phyloP scores from a whole-genome alignment of 2,888 invertebrate genomes.

The Crematogaster levior region DNA sequence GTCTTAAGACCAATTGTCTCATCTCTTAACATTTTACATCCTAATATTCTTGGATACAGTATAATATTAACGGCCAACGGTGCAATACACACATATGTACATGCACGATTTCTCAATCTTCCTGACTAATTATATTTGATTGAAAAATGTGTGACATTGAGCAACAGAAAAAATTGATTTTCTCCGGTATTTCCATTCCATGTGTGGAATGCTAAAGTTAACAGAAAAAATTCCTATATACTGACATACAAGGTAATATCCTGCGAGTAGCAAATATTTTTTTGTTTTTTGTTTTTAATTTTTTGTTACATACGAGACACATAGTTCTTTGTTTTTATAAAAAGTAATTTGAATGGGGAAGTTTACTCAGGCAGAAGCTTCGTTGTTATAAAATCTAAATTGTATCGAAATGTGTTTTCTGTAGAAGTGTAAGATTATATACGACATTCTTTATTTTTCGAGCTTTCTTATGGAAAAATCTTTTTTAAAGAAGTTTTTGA shows the following conservation, averaged over 20 bases:
- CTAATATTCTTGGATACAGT: not conserved
- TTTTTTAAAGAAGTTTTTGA: not conserved
- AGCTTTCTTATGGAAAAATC: not conserved
- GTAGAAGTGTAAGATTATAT: not conserved
- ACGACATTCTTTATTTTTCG: not conserved
- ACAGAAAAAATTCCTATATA: conserved; percentile 17
- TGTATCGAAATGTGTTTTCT: not conserved
- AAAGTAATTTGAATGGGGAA: conserved; percentile 10
- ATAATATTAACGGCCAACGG: not conserved
- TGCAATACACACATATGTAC: not conserved
- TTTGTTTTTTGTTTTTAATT: conserved; percentile 12
- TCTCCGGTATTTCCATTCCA: not conserved
- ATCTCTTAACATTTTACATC: not conserved
- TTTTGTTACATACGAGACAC: not conserved
- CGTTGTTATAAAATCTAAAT: conserved; percentile 8
- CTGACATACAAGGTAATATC: conserved; percentile 8
- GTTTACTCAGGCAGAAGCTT: not conserved
- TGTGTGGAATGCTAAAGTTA: conserved; percentile 12
- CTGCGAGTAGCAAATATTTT: conserved; percentile 15
- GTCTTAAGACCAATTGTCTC: not conserved
- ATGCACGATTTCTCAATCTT: not conserved
- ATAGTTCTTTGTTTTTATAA: conserved; percentile 17
- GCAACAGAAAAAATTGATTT: conserved; percentile 6
- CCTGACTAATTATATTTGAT: not conserved
- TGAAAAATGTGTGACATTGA: conserved; percentile 17